These are phyloP conservation scores for Ellobium chinense DNA, from an alignment of 2,888 invertebrate genomes.

Conservation along the genomic window DNA sequence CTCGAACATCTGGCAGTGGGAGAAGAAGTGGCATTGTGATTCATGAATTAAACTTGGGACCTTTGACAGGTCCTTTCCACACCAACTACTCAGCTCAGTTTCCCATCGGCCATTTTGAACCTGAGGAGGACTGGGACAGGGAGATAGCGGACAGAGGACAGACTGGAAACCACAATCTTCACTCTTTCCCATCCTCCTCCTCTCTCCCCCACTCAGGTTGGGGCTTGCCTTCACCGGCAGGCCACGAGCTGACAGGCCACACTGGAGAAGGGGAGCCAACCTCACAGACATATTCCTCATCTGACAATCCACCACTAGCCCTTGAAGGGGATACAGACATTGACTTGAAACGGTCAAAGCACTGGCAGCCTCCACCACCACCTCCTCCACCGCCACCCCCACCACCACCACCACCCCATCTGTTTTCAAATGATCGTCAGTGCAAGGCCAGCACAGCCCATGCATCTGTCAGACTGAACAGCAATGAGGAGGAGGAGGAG, in stretches of 20 bases:
- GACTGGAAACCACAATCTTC: background rate
- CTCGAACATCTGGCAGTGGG: slow-evolving; percentile 12
- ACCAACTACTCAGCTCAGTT: slow-evolving; percentile 18
- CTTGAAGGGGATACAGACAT: slow-evolving; percentile 2
- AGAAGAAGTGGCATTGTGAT: slow-evolving; percentile 34
- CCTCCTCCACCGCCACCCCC: slow-evolving; percentile 50
- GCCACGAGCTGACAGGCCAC: background rate
- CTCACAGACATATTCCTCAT: slow-evolving; percentile 13
- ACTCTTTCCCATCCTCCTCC: slow-evolving; percentile 14
- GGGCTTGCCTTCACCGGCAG: slow-evolving; percentile 25
- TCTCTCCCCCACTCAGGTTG: slow-evolving; percentile 22
- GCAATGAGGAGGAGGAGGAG: slow-evolving; percentile 14
- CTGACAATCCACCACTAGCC: background rate
- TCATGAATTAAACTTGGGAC: slow-evolving; percentile 24
- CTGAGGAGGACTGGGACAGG: slow-evolving; percentile 59
- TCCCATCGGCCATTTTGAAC: slow-evolving; percentile 34
- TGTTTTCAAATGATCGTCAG: background rate
- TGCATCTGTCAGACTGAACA: background rate
- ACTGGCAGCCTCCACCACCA: slow-evolving; percentile 43
- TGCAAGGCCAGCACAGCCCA: background rate
- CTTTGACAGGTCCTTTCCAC: slow-evolving; percentile 6
- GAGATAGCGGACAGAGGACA: background rate
- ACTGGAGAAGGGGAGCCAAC: background rate
- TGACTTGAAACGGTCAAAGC: slow-evolving; percentile 2
- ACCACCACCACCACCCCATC: slow-evolving; percentile 33